Evolutionary conservation across 2,888 invertebrate species (phyloP), one percentile per base, ranked within the genome.

Genomic region (Megastigmus dorsalis): DNA sequence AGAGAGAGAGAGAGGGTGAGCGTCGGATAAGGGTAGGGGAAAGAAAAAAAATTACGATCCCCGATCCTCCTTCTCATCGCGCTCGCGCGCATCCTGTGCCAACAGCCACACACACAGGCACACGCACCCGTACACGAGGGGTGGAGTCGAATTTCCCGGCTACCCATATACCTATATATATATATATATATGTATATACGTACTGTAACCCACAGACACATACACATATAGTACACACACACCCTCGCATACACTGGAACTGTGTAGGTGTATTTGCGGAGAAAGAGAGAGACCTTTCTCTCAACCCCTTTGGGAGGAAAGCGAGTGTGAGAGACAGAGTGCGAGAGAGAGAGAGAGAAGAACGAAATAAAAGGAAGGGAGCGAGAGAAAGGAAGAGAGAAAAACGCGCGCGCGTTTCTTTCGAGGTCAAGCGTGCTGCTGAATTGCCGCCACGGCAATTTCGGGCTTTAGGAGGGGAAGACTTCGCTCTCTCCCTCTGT

Each of bases 341-440:
- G n/a, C n/a, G n/a, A n/a, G n/a, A 45, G 7, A 45, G 30, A 6
- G 9, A 6, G 54, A 15, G 18, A 9, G 38, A 55, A 38, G 10
- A 36, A 20, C 13, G 36, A 55, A 55, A 55, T 36, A 55, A 55
- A 30, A 23, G 5, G 15, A n/a, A 4, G n/a, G 33, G 33, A 5
- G 18, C 9, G 18, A 18, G 9, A 0, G 54, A n/a, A 6, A 10
- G 18, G 28, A 6, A 10, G 18, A 38, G 15, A 54, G 50, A 43
- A 54, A 54, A 52, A 54, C 26, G 18, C 62, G 33, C 48, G 43
- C 18, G 48, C 18, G 54, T 67, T 33, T 74, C 76, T 79, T 79
- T 79, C 77, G 77, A 79, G 79, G 79, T 77, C 80, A 77, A 78
- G 73, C 77, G 78, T 79, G 77, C 77, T 33, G 59, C 48, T 75